Base-by-base conservation (phyloP, 2,113 vertebrate genomes). In the Syngnathus scovelli region DNA sequence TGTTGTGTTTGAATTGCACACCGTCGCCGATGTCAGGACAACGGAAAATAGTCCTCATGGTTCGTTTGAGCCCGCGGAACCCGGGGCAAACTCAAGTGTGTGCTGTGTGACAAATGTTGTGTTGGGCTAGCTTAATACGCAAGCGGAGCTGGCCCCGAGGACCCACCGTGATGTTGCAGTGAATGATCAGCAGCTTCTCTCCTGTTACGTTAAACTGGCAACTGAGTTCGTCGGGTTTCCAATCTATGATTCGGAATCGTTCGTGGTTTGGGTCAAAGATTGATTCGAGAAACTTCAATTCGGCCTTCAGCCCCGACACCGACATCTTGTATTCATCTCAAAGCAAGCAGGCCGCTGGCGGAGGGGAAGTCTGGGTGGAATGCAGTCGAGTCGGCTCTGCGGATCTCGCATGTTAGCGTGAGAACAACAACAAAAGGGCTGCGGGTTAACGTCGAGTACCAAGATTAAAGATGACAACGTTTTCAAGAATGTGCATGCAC, bases 121-220 rank as follows among this genome's bases (percentile, higher is more conserved):
- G 78, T 58, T 49, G 39, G 5, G 70, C 70, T 88, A 85, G 83
- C 84, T 75, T 48, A 15, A 48, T 48, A 48, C 27, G 74, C 68
- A 61, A 76, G 79, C 68, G 75, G 72, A 56, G 76, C 85, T 69
- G 83, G 81, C 75, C 85, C 82, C 55, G 10, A 16, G 61, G 67
- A 72, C 93, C 92, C 90, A 97, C 95, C 94, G 94, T 95, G 89
- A 98, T 95, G 88, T 95, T 98, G 94, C 95, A 98, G 89, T 96
- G 95, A 61, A 98, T 95, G 72, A 95, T 93, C 82, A 98, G 92
- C 83, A 92, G 93, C 89, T 93, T 87, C 78, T 93, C 92, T 49
- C 92, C 90, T 0, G 92, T 93, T 52, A 92, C 91, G 85, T 92
- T 92, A 78, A 98, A 98, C 84, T 95, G 95, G 89, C 95, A 96